Evolutionary conservation across 2,113 vertebrate genomes (phyloP).

Genomic region (Eira barbara): DNA sequence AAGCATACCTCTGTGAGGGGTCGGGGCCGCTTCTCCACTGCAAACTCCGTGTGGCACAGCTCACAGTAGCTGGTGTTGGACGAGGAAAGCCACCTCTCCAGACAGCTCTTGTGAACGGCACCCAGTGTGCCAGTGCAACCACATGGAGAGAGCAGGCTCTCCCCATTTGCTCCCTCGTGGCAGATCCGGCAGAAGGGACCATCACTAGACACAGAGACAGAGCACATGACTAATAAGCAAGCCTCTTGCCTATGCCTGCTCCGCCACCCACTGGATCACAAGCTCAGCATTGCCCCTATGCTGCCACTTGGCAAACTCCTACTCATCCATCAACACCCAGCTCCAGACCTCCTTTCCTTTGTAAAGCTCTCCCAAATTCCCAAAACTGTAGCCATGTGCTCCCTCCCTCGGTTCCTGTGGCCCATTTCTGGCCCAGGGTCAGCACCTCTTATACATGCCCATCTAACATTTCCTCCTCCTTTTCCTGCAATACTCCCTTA

Average conservation of each 20-base stretch:
- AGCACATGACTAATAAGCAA: not conserved
- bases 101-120: slow-evolving; percentile 95
- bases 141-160: slow-evolving; percentile 93
- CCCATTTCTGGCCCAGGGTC: not conserved
- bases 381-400: not conserved
- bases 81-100: slow-evolving; percentile 97
- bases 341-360: not conserved
- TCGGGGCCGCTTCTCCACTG: slow-evolving; percentile 91
- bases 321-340: not conserved
- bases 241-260: not conserved
- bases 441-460: not conserved
- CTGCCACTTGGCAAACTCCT: not conserved
- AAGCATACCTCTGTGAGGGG: slow-evolving; percentile 93
- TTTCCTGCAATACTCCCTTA: not conserved
- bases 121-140: slow-evolving; percentile 95
- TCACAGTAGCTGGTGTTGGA: slow-evolving; percentile 99
- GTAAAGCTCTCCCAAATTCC: not conserved
- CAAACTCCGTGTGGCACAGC: slow-evolving; percentile 97
- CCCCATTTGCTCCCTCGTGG: slow-evolving; percentile 92
- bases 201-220: slow-evolving; percentile 83
- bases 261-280: not conserved
- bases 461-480: not conserved
- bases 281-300: not conserved
- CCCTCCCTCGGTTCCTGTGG: not conserved
- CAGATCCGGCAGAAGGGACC: slow-evolving; percentile 98